Conservation (phyloP, 2,113 vertebrate species). For the Collichthys lucidus region DNA sequence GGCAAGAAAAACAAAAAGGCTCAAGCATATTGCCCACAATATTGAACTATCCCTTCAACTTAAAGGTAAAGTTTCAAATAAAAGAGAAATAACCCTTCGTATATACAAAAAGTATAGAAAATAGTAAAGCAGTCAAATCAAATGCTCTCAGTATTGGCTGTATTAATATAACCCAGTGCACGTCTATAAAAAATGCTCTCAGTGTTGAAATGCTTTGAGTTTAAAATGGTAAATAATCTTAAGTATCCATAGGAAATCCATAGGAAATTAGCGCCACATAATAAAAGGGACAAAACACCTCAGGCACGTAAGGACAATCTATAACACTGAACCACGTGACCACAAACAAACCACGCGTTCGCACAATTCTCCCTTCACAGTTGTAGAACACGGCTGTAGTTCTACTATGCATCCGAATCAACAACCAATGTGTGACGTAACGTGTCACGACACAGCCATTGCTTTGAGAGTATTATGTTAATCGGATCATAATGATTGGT, state of each 20-base stretch:
- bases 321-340: conserved; percentile 27
- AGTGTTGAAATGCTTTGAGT: background rate
- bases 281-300: conserved; percentile 4
- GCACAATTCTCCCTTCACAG: background rate
- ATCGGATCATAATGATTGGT: conserved; percentile 44
- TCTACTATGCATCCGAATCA: conserved; percentile 12
- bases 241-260: background rate
- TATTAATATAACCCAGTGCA: too few species aligned
- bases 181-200: too few species aligned
- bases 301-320: background rate
- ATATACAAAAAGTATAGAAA: background rate
- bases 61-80: background rate
- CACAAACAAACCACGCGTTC: conserved; percentile 28
- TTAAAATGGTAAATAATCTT: conserved; percentile 5
- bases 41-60: background rate
- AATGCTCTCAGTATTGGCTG: background rate
- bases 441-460: conserved; percentile 17
- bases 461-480: conserved; percentile 41
- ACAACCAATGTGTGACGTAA: conserved; percentile 5
- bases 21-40: background rate
- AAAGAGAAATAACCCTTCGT: background rate
- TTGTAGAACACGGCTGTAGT: background rate
- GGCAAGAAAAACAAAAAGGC: background rate
- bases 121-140: background rate
- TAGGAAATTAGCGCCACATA: background rate